These are phyloP conservation scores for Willisornis vidua DNA, from an alignment of 2,113 vertebrate genomes.

Conservation along the genomic window DNA sequence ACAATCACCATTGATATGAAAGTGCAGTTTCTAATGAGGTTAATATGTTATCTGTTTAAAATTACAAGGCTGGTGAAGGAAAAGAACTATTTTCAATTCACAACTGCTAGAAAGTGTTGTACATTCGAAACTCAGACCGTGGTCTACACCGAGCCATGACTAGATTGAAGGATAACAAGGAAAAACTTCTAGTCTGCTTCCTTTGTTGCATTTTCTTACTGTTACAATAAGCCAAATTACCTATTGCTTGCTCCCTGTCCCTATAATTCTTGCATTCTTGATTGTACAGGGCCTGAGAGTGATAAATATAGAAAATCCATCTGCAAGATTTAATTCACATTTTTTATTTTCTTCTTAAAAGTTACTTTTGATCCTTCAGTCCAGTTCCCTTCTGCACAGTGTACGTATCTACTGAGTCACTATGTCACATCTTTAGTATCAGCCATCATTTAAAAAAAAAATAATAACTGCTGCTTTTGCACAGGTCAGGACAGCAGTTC, in stretches of 20 bases:
- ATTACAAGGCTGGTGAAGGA: background rate
- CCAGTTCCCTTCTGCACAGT: background rate
- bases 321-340: background rate
- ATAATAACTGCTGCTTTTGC: background rate
- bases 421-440: background rate
- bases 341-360: background rate
- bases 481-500: constrained; percentile 15
- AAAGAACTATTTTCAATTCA: background rate
- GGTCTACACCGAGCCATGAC: background rate
- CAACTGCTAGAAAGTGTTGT: background rate
- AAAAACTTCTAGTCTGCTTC: background rate
- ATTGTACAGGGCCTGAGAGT: background rate
- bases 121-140: background rate
- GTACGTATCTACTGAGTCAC: background rate
- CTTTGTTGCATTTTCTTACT: background rate
- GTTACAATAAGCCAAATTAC: background rate
- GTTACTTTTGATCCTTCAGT: background rate
- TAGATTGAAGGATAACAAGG: background rate
- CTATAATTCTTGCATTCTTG: background rate
- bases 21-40: background rate
- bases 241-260: background rate
- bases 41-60: background rate
- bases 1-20: background rate
- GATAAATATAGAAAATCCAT: background rate
- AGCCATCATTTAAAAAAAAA: background rate